A percentile compares a stretch with the other conserved stretches of the same genome.
These are phyloP conservation scores for Dione vanillae DNA, from an alignment of 2,888 invertebrate species.

Conservation along the genomic window DNA sequence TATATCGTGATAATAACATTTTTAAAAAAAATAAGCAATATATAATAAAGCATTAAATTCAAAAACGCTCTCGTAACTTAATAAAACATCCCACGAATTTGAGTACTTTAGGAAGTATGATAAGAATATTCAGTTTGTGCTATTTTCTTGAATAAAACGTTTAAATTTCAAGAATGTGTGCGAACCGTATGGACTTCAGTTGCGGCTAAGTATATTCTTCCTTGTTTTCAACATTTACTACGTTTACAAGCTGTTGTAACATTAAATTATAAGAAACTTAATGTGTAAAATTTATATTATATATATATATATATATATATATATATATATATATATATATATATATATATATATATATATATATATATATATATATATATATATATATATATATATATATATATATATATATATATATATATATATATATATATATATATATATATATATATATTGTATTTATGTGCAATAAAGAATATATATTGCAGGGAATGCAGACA, in stretches of 20 bases:
- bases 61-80: slow-evolving; percentile 39
- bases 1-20: too few relatives aligned
- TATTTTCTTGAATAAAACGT: slow-evolving; percentile 35
- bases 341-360: too few relatives aligned
- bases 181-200: slow-evolving; percentile 11
- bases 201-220: slow-evolving; percentile 15
- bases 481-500: too few relatives aligned
- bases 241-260: not conserved
- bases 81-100: slow-evolving; percentile 39
- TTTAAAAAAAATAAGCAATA: too few relatives aligned
- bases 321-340: too few relatives aligned
- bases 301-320: too few relatives aligned
- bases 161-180: slow-evolving; percentile 20
- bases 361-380: too few relatives aligned
- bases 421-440: too few relatives aligned
- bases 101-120: slow-evolving; percentile 35
- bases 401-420: too few relatives aligned
- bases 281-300: not conserved
- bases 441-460: too few relatives aligned
- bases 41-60: slow-evolving; percentile 40
- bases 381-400: too few relatives aligned
- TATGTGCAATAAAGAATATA: too few relatives aligned
- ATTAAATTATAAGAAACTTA: not conserved
- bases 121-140: slow-evolving; percentile 31
- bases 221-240: slow-evolving; percentile 7